Percentiles rank a stretch among this genome's conserved stretches.
Conservation (phyloP, 2,113 vertebrate genomes). For the Zosterops hypoxanthus region DNA sequence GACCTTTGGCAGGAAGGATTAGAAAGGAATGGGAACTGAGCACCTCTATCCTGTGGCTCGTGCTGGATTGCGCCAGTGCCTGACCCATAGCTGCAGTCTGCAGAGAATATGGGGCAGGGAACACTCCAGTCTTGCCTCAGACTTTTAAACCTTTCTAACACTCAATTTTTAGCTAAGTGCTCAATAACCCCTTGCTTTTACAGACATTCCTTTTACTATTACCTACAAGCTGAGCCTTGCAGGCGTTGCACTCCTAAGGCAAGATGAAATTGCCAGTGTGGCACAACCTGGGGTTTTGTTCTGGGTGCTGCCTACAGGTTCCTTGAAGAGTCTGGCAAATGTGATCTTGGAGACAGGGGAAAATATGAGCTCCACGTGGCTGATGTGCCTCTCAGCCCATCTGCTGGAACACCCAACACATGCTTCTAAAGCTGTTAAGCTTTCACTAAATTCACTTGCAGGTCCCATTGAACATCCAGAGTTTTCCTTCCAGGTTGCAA, state of each 20-base stretch:
- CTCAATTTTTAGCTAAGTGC: not conserved
- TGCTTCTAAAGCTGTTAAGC: not conserved
- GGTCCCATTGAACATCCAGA: not conserved
- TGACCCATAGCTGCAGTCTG: not conserved
- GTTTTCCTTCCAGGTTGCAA: not conserved
- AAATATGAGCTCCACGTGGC: not conserved
- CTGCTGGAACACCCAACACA: not conserved
- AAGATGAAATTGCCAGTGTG: not conserved
- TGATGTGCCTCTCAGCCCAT: not conserved
- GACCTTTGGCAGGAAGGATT: not conserved
- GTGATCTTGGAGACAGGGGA: not conserved
- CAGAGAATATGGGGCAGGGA: not conserved
- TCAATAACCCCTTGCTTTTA: not conserved
- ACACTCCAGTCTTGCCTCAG: not conserved
- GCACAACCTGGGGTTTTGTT: not conserved
- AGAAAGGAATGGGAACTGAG: not conserved
- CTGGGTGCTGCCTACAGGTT: not conserved
- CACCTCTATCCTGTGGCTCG: fast-evolving
- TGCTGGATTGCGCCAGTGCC: not conserved
- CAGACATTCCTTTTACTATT: not conserved
- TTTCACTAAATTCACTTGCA: not conserved
- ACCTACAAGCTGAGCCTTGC: not conserved
- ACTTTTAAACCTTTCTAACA: not conserved
- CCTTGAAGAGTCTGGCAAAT: conserved; percentile 16
- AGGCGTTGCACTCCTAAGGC: not conserved